Conservation (phyloP, 2,888 invertebrate species). For the Nomada ferruginata region DNA sequence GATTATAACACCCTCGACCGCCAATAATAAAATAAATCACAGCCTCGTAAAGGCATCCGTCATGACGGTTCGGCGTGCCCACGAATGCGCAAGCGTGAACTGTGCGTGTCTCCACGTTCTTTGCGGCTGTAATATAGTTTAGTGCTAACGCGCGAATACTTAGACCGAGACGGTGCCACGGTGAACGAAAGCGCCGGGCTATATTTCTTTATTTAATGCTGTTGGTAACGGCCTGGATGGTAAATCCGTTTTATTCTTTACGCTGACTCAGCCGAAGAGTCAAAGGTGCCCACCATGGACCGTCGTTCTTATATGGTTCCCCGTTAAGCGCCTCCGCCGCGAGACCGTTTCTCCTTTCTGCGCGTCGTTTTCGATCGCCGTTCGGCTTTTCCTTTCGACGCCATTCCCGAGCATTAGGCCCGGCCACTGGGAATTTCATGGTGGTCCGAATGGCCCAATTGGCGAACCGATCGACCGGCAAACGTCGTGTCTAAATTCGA, state of each 20-base stretch:
- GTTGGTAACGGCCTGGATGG: conserved; percentile 79
- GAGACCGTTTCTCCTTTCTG: conserved; percentile 42
- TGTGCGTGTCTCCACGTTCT: conserved; percentile 53
- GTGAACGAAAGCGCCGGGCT: conserved; percentile 76
- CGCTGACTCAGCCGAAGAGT: conserved; percentile 78
- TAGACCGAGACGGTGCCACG: conserved; percentile 72
- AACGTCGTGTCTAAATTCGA: background rate
- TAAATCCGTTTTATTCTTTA: conserved; percentile 79
- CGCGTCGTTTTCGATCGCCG: conserved; percentile 40
- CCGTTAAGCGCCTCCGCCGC: conserved; percentile 48
- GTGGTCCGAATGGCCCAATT: background rate
- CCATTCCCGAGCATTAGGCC: conserved; percentile 13
- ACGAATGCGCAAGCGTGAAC: conserved; percentile 22
- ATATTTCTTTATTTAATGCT: conserved; percentile 83
- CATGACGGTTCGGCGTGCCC: conserved; percentile 57
- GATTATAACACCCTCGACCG: conserved; percentile 73
- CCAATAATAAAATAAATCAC: conserved; percentile 82
- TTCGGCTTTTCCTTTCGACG: conserved; percentile 16
- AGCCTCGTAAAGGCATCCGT: conserved; percentile 81
- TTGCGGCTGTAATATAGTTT: conserved; percentile 81
- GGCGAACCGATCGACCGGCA: conserved; percentile 1
- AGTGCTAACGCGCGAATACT: conserved; percentile 80
- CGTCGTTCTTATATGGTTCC: conserved; percentile 47
- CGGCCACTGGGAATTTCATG: background rate
- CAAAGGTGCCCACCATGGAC: conserved; percentile 48